Percentiles rank a stretch among this genome's conserved stretches.
These are phyloP conservation scores for Agrypnus murinus DNA, from an alignment of 2,888 invertebrate species.

Conservation along the genomic window DNA sequence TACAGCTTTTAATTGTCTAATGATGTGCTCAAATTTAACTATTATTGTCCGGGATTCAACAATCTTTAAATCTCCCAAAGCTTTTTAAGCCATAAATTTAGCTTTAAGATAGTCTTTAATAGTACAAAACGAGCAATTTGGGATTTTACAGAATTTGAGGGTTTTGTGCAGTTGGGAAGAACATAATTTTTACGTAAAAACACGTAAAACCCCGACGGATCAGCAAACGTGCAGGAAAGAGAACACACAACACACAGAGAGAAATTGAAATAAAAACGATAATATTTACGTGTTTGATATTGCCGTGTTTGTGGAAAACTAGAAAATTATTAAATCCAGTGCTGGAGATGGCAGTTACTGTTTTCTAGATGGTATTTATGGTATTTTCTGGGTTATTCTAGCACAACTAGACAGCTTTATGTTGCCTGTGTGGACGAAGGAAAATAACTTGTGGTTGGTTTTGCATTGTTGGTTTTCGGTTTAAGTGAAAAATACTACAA, in stretches of 20 bases:
- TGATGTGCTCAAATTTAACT: slow-evolving; percentile 30
- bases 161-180: slow-evolving; percentile 1
- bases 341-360: slow-evolving; percentile 49
- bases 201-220: background rate
- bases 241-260: no score
- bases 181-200: slow-evolving; percentile 15
- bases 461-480: slow-evolving; percentile 18
- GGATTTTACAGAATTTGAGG: slow-evolving; percentile 7
- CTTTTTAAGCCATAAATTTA: slow-evolving; percentile 19
- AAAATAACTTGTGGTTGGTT: slow-evolving; percentile 14
- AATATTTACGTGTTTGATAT: slow-evolving; percentile 43
- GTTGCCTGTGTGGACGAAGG: slow-evolving; percentile 37
- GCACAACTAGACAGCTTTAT: slow-evolving; percentile 43
- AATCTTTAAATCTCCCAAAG: slow-evolving; percentile 14
- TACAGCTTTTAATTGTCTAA: slow-evolving; percentile 24
- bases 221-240: background rate
- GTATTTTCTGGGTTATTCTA: slow-evolving; percentile 34
- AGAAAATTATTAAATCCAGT: slow-evolving; percentile 49
- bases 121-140: slow-evolving; percentile 23
- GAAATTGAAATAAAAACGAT: slow-evolving; percentile 26
- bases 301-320: slow-evolving; percentile 42
- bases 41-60: slow-evolving; percentile 28
- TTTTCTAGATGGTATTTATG: slow-evolving; percentile 47
- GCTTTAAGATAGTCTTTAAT: slow-evolving; percentile 24
- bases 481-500: slow-evolving; percentile 9